phyloP scores from a whole-genome alignment of 2,113 vertebrate species.

The Ceuthmochares aereus region DNA sequence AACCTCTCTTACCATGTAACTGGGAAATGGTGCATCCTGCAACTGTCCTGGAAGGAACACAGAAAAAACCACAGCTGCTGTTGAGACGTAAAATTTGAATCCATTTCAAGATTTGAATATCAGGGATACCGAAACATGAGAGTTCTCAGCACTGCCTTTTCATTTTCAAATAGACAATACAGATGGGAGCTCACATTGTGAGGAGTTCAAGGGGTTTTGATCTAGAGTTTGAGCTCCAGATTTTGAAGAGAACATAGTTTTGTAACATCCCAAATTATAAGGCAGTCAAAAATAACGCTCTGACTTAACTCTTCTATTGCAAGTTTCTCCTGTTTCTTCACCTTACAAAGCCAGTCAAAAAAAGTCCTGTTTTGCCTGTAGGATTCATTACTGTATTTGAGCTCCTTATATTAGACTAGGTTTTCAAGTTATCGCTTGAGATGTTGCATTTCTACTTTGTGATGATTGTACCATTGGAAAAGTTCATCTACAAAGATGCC shows the following conservation, averaged over 20 bases:
- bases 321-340: neutral
- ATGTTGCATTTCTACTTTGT: neutral
- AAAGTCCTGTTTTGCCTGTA: neutral
- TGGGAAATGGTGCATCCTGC: neutral
- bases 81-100: neutral
- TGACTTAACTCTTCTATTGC: neutral
- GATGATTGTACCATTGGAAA: constrained; percentile 42
- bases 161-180: neutral
- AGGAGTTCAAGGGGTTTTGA: neutral
- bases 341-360: neutral
- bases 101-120: neutral
- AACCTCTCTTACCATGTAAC: neutral
- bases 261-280: neutral
- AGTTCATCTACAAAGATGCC: constrained; percentile 1
- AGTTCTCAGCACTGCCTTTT: neutral
- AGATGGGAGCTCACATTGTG: neutral
- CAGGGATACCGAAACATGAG: neutral
- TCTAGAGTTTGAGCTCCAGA: neutral
- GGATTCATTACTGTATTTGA: neutral
- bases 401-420: neutral
- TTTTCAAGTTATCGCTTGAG: neutral
- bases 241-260: neutral
- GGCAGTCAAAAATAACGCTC: neutral
- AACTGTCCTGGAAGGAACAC: accelerated
- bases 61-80: neutral